A percentile compares a stretch with the other conserved stretches of the same genome.
Conservation (phyloP, 2,888 invertebrate genomes). For the Odontocerum albicorne region DNA sequence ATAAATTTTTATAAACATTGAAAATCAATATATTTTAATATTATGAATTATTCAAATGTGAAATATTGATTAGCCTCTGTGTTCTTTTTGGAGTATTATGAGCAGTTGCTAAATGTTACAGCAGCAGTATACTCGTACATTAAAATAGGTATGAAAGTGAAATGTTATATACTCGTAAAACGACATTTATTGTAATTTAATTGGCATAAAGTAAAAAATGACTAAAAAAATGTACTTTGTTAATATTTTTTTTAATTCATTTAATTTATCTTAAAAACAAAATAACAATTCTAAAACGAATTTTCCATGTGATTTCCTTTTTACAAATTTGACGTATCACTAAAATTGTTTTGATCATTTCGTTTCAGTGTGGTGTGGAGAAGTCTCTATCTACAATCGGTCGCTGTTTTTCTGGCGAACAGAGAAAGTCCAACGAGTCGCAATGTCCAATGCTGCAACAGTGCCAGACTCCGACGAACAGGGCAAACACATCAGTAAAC, state of each 20-base stretch:
- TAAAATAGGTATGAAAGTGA: too few relatives aligned
- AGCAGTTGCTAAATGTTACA: too few relatives aligned
- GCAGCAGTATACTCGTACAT: too few relatives aligned
- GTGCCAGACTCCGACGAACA: conserved; percentile 51
- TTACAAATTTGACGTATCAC: background rate
- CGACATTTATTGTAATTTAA: background rate
- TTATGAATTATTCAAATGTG: too few relatives aligned
- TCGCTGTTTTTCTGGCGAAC: conserved; percentile 66
- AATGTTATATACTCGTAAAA: too few relatives aligned
- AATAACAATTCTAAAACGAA: too few relatives aligned
- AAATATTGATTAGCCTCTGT: too few relatives aligned
- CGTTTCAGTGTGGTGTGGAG: conserved; percentile 71
- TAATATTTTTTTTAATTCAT: background rate
- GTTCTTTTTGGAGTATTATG: too few relatives aligned
- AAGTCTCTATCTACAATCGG: conserved; percentile 60
- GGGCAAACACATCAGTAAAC: conserved; percentile 49
- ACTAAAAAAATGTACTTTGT: background rate
- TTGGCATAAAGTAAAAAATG: background rate
- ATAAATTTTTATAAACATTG: too few relatives aligned
- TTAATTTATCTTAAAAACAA: background rate
- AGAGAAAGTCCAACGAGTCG: conserved; percentile 73
- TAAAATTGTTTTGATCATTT: background rate
- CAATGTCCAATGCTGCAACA: conserved; percentile 70
- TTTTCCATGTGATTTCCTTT: too few relatives aligned
- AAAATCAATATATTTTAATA: too few relatives aligned